Evolutionary conservation across 2,113 vertebrate genomes (phyloP).

Genomic region (Gymnobelideus leadbeateri): DNA sequence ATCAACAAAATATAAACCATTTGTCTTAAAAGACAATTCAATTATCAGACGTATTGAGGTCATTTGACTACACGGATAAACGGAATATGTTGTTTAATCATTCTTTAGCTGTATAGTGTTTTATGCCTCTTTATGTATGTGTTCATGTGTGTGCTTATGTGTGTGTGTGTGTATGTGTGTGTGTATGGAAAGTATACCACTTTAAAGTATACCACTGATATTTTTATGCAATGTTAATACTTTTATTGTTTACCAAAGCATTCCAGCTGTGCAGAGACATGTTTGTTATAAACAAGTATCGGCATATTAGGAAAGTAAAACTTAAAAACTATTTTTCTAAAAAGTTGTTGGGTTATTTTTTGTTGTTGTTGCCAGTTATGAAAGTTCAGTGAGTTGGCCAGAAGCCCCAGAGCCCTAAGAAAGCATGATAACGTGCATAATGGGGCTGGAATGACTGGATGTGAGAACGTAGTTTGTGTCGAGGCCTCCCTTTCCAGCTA

Average conservation of each 20-base stretch:
- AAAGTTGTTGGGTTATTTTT: slow-evolving; percentile 2
- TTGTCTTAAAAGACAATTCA: neutral
- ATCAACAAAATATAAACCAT: neutral
- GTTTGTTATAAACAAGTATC: slow-evolving; percentile 56
- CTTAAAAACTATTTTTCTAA: slow-evolving; percentile 53
- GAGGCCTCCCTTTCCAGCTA: slow-evolving; percentile 28
- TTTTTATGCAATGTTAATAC: slow-evolving; percentile 49
- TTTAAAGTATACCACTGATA: slow-evolving; percentile 54
- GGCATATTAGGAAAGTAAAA: slow-evolving; percentile 45
- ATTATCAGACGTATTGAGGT: neutral
- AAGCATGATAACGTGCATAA: neutral
- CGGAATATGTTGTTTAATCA: neutral
- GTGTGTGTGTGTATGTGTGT: slow-evolving; percentile 85
- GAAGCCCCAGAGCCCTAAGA: slow-evolving; percentile 31
- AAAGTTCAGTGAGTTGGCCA: slow-evolving; percentile 53
- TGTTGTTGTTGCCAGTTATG: slow-evolving; percentile 36
- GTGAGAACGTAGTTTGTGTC: slow-evolving; percentile 57
- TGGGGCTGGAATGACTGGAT: slow-evolving; percentile 45
- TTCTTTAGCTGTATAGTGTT: neutral
- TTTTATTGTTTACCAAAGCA: slow-evolving; percentile 61
- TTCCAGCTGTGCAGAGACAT: slow-evolving; percentile 48
- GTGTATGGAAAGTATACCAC: slow-evolving; percentile 80
- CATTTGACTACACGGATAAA: neutral
- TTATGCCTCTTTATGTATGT: slow-evolving; percentile 37
- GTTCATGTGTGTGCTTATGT: slow-evolving; percentile 80